Evolutionary conservation across 23 tunicate genomes (phyloP), one percentile per base, ranked within the genome.

Genomic region (Trididemnum clinides): DNA sequence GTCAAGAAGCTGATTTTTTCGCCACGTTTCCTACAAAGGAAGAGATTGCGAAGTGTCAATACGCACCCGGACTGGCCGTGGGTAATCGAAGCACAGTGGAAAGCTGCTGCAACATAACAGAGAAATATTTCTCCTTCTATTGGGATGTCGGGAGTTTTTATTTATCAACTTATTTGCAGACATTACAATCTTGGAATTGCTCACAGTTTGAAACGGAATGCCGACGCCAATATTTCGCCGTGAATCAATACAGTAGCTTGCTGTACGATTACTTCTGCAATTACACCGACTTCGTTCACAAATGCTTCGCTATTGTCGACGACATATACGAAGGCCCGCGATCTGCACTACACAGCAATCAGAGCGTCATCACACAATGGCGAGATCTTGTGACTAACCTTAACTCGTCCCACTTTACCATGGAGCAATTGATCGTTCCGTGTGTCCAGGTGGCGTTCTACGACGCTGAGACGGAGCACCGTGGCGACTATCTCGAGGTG

Each of bases 361-460:
- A 28, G 3, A 59, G 23, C 5, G 12, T 7, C 12, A 62, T 22
- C n/a, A n/a, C 5, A 15, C 12, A 69, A 28, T 73, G 80, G 80
- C 27, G 22, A 7, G 27, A 54, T 19, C 54, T 73, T 2, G 27
- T 73, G 7, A 20, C 6, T 1, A 4, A 19, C 25, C 28, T 73
- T 36, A 29, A 73, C 57, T 36, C 80, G 4, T 7, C 27, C 25
- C 2, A 7, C 3, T 30, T 73, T 10, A 36, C 54, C 2, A 2
- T 73, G 28, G 80, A 73, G 7, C 7, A 73, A 20, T 5, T 73
- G 5, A 12, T 15, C 2, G 6, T 30, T 6, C 97, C 97, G 6
- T 92, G 97, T 39, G 63, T 92, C n/a, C 97, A 92, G 77, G 86
- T 92, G 0, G 97, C 97, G 1, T 33, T 87, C 44, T 92, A 71